Conservation (phyloP, 2,797 vertebrate species). For the Sebastes kiyomatsui region DNA sequence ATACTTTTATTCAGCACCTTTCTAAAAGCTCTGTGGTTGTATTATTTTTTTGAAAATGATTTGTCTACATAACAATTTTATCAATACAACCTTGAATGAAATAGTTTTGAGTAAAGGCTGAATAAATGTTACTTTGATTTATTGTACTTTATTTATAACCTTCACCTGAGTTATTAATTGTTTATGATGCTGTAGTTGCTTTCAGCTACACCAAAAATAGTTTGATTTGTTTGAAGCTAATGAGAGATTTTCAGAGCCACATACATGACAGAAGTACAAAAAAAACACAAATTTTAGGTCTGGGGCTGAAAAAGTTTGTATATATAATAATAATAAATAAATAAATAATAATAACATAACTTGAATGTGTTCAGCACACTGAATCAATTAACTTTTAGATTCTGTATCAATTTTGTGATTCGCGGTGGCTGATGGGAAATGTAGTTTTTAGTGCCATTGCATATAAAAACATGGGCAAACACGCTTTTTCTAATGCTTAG, state of each 20-base stretch:
- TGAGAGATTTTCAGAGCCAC: not conserved
- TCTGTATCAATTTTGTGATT: not conserved
- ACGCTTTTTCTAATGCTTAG: not conserved
- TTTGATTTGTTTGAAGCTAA: not conserved
- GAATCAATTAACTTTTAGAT: not conserved
- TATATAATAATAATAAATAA: no score
- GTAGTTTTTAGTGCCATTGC: not conserved
- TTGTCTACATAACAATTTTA: no score
- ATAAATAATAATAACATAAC: not conserved
- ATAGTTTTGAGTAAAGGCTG: not conserved
- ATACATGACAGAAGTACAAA: not conserved
- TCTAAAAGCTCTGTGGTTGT: no score
- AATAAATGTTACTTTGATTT: not conserved
- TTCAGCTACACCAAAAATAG: not conserved
- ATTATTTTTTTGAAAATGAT: no score
- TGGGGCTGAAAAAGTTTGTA: not conserved
- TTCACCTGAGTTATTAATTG: not conserved
- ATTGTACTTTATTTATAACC: not conserved
- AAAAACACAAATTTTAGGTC: rapidly evolving
- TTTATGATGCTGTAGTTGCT: not conserved
- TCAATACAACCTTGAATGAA: not conserved
- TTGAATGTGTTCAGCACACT: not conserved
- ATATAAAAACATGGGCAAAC: rapidly evolving
- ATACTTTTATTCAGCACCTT: no score
- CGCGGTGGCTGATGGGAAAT: not conserved